Percentiles rank a stretch among this genome's conserved stretches.
These are phyloP conservation scores for Oceanodroma tethys DNA, from an alignment of 2,113 vertebrate genomes.

Conservation along the genomic window DNA sequence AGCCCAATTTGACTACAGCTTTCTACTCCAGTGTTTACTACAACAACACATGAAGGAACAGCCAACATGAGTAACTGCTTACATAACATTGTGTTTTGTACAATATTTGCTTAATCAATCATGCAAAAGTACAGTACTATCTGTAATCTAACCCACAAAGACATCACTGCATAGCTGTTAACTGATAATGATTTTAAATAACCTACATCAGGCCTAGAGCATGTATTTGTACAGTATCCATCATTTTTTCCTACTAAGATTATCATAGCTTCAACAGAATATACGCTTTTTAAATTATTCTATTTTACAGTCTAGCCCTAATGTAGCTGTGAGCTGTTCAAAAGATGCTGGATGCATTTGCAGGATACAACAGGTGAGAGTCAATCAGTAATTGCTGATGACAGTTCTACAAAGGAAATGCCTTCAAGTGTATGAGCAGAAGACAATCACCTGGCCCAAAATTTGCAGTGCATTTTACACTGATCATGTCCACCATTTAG, in stretches of 20 bases:
- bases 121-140: background rate
- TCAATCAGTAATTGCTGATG: background rate
- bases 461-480: background rate
- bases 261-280: background rate
- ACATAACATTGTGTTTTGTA: background rate
- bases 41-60: background rate
- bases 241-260: background rate
- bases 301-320: background rate
- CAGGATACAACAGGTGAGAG: background rate
- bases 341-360: background rate
- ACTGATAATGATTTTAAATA: background rate
- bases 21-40: background rate
- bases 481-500: background rate
- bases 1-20: background rate
- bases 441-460: background rate
- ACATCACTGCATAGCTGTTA: background rate
- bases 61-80: background rate
- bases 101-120: background rate
- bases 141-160: background rate
- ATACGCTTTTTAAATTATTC: fast-evolving
- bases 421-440: background rate
- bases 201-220: background rate
- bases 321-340: background rate
- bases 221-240: background rate
- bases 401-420: background rate